These are phyloP conservation scores for Matsumurasca onukii DNA, from an alignment of 1,140 invertebrate genomes.

Conservation along the genomic window DNA sequence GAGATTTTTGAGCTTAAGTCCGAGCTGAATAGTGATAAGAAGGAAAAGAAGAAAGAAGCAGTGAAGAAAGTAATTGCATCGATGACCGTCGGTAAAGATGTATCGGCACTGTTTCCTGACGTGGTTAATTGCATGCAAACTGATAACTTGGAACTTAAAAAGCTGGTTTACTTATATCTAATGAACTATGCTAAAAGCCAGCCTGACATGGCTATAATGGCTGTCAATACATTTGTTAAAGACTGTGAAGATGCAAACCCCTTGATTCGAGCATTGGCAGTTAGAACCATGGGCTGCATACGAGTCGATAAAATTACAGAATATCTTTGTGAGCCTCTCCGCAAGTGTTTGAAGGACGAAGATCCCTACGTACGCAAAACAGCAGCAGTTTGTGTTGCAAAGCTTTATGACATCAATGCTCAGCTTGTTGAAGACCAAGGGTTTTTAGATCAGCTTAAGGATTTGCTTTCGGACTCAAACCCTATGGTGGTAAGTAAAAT, in stretches of 20 bases:
- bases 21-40: slow-evolving; percentile 99
- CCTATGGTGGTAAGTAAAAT: slow-evolving; percentile 94
- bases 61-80: slow-evolving; percentile 99
- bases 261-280: slow-evolving; percentile 95
- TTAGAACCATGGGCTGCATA: slow-evolving; percentile 99
- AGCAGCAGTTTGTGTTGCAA: slow-evolving; percentile 98
- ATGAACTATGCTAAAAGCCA: slow-evolving; percentile 99
- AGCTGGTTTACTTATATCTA: slow-evolving; percentile 97
- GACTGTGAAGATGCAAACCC: slow-evolving; percentile 99
- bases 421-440: slow-evolving; percentile 97
- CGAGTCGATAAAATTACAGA: slow-evolving; percentile 99
- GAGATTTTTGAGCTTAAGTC: slow-evolving; percentile 99
- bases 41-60: slow-evolving; percentile 99
- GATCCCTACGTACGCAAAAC: slow-evolving; percentile 99
- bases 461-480: slow-evolving; percentile 97
- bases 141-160: slow-evolving; percentile 99
- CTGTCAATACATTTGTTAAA: slow-evolving; percentile 99
- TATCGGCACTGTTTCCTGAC: slow-evolving; percentile 95
- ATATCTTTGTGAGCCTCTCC: slow-evolving; percentile 97
- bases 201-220: slow-evolving; percentile 99
- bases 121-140: slow-evolving; percentile 99
- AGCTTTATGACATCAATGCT: slow-evolving; percentile 98
- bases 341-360: slow-evolving; percentile 98
- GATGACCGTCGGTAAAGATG: slow-evolving; percentile 99
- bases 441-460: slow-evolving; percentile 96